Evolutionary conservation across 2,888 invertebrate species (phyloP).

Genomic region (Ferrisia virgata): DNA sequence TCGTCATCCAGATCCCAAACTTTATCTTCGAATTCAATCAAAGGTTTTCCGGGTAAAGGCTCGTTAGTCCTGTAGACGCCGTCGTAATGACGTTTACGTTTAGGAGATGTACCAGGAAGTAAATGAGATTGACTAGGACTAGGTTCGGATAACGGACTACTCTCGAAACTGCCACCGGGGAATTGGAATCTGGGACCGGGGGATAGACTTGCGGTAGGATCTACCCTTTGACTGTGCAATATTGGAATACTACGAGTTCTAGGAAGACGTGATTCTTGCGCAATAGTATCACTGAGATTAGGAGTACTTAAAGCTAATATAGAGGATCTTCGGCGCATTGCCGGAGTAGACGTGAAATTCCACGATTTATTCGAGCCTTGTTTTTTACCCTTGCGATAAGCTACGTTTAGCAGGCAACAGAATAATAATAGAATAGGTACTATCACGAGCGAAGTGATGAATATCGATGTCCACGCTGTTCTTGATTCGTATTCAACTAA

Average conservation of each 20-base stretch:
- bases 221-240: background rate
- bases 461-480: conserved; percentile 71
- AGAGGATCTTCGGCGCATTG: conserved; percentile 45
- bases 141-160: background rate
- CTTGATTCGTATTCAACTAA: conserved; percentile 63
- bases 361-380: conserved; percentile 16
- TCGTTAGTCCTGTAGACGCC: conserved; percentile 80
- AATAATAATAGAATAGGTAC: conserved; percentile 70
- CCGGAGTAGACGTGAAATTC: conserved; percentile 46
- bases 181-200: background rate
- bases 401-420: conserved; percentile 64
- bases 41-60: conserved; percentile 70
- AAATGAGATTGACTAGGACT: background rate
- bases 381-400: conserved; percentile 42
- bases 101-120: conserved; percentile 50
- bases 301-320: conserved; percentile 41
- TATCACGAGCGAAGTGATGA: conserved; percentile 72
- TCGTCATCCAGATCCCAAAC: conserved; percentile 56
- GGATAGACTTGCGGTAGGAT: background rate
- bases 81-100: conserved; percentile 68
- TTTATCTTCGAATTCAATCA: conserved; percentile 76
- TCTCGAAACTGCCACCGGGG: background rate
- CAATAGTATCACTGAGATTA: conserved; percentile 31
- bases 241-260: background rate
- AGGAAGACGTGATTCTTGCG: background rate